Conservation (phyloP, 2,797 vertebrate species). For the Poecilia wingei region DNA sequence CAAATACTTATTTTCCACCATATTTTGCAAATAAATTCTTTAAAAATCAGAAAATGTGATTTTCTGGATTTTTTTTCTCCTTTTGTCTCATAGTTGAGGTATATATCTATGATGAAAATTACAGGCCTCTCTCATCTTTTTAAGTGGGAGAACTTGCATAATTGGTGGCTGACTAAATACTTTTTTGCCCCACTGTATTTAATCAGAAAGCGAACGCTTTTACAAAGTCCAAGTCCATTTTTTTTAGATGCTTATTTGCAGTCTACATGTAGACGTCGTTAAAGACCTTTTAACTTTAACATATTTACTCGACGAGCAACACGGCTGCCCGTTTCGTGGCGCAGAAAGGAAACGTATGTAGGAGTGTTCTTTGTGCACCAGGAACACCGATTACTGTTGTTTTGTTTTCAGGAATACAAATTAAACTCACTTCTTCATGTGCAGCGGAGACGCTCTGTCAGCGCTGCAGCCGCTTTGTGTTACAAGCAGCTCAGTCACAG, state of each 20-base stretch:
- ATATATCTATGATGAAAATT: too few species aligned
- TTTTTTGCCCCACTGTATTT: too few species aligned
- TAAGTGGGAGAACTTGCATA: too few species aligned
- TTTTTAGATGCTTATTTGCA: neutral
- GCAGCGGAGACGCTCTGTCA: neutral
- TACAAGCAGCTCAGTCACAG: neutral
- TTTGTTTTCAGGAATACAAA: neutral
- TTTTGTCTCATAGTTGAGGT: too few species aligned
- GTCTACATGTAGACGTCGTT: neutral
- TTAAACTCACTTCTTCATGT: neutral
- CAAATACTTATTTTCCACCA: too few species aligned
- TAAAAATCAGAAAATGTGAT: too few species aligned
- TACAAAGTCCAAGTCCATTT: neutral
- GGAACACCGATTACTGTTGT: neutral
- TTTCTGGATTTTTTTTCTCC: too few species aligned
- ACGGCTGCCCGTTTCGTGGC: neutral
- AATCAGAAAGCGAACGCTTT: neutral
- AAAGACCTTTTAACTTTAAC: neutral
- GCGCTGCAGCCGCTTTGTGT: neutral
- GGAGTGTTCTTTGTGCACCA: neutral
- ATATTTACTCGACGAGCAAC: neutral
- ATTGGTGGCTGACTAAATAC: too few species aligned
- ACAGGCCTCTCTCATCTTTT: too few species aligned
- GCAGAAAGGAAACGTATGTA: neutral
- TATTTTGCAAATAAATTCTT: too few species aligned